Conservation (phyloP, 2,888 invertebrate genomes). For the Lithophane semibrunnea region DNA sequence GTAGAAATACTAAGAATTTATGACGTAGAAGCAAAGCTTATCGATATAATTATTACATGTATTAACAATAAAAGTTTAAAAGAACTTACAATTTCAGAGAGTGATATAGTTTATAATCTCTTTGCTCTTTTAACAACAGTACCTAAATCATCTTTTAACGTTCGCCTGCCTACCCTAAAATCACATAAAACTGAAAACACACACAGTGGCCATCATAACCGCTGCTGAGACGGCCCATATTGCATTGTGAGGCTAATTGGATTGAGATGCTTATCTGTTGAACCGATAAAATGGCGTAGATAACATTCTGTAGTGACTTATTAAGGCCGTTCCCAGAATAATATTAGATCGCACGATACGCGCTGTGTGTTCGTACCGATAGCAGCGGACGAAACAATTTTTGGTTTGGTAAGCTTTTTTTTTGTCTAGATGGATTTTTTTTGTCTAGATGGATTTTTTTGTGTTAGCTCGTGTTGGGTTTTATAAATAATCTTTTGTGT, state of each 20-base stretch:
- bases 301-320: constrained; percentile 91
- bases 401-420: constrained; percentile 33
- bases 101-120: neutral
- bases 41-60: neutral
- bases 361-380: constrained; percentile 79
- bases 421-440: constrained; percentile 24
- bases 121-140: constrained; percentile 16
- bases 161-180: constrained; percentile 44
- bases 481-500: constrained; percentile 6
- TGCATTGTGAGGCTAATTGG: constrained; percentile 91
- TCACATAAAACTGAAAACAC: constrained; percentile 69
- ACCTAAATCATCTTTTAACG: constrained; percentile 26
- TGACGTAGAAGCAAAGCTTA: neutral
- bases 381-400: constrained; percentile 73
- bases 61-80: neutral
- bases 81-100: neutral
- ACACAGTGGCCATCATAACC: constrained; percentile 83
- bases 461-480: constrained; percentile 2
- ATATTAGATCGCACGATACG: constrained; percentile 90
- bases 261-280: constrained; percentile 88
- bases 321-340: constrained; percentile 91
- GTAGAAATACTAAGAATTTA: neutral
- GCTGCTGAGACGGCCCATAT: constrained; percentile 86
- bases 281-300: constrained; percentile 90
- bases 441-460: constrained; percentile 17